Evolutionary conservation across 2,113 vertebrate genomes (phyloP).

Genomic region (Sturnus vulgaris): DNA sequence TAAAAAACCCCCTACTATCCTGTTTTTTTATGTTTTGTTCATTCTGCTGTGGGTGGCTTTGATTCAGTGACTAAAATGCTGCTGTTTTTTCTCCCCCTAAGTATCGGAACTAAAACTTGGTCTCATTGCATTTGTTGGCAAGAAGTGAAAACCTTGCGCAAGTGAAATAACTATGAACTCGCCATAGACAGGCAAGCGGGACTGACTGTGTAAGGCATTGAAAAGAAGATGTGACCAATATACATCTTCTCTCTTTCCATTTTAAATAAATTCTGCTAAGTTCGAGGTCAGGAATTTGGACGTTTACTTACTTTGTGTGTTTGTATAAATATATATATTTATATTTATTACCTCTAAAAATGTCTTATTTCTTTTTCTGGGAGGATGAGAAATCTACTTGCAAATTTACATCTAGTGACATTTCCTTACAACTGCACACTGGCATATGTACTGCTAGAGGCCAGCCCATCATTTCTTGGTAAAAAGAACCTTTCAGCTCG

Average conservation of each 20-base stretch:
- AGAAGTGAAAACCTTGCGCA: background rate
- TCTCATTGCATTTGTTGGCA: slow-evolving; percentile 23
- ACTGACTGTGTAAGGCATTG: background rate
- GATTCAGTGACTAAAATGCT: background rate
- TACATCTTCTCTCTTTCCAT: background rate
- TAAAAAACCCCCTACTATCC: background rate
- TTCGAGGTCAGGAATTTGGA: background rate
- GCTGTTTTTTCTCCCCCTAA: background rate
- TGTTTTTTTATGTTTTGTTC: background rate
- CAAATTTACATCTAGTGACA: slow-evolving; percentile 58
- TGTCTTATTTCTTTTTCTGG: background rate
- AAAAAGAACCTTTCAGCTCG: slow-evolving; percentile 79
- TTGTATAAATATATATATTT: background rate
- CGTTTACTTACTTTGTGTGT: background rate
- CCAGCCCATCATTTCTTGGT: slow-evolving; percentile 71
- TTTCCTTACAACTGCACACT: slow-evolving; percentile 48
- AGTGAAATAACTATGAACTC: slow-evolving; percentile 39
- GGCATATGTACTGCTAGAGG: slow-evolving; percentile 56
- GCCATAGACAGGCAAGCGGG: background rate
- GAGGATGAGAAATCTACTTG: slow-evolving; percentile 6
- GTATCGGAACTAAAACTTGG: background rate
- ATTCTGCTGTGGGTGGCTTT: background rate
- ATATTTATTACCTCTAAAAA: background rate
- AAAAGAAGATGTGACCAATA: background rate
- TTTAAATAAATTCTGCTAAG: background rate